Conservation (phyloP, 2,797 vertebrate genomes). For the Synaphobranchus kaupii region DNA sequence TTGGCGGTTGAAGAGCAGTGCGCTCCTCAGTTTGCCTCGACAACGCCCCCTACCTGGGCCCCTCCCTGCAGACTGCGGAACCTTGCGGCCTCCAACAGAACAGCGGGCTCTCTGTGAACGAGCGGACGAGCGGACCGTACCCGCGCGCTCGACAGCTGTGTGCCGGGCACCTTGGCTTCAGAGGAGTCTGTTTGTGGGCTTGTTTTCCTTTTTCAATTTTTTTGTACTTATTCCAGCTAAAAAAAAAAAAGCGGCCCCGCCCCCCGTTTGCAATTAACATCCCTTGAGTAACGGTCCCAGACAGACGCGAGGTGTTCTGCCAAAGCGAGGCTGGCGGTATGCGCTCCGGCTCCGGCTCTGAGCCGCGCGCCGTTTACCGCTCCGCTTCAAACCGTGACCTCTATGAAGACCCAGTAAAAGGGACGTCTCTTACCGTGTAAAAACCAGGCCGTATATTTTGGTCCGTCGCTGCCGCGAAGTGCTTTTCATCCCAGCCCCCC, state of each 20-base stretch:
- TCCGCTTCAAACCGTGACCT: neutral
- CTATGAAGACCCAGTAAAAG: neutral
- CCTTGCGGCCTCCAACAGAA: too few relatives aligned
- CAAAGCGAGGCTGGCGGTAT: conserved; percentile 40
- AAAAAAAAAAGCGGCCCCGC: neutral
- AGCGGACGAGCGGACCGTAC: too few relatives aligned
- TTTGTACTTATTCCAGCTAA: neutral
- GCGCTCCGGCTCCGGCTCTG: conserved; percentile 6
- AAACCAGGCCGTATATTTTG: neutral
- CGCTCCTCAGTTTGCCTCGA: neutral
- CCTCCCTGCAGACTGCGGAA: neutral
- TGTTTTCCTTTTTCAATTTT: neutral
- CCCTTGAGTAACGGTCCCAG: conserved; percentile 52
- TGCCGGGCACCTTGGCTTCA: neutral
- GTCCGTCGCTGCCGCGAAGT: neutral
- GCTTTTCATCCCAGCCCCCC: neutral
- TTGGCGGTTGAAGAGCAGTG: too few relatives aligned
- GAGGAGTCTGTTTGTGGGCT: neutral
- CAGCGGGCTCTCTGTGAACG: too few relatives aligned
- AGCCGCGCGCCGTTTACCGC: conserved; percentile 24
- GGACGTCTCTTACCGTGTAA: neutral
- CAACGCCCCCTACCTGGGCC: neutral
- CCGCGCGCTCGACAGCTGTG: neutral
- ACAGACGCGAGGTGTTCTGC: conserved; percentile 50
- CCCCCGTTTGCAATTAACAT: conserved; percentile 48